A percentile compares a stretch with the other conserved stretches of the same genome.
Evolutionary conservation across 2,113 vertebrate species (phyloP).

Genomic region (Cisticola juncidis): DNA sequence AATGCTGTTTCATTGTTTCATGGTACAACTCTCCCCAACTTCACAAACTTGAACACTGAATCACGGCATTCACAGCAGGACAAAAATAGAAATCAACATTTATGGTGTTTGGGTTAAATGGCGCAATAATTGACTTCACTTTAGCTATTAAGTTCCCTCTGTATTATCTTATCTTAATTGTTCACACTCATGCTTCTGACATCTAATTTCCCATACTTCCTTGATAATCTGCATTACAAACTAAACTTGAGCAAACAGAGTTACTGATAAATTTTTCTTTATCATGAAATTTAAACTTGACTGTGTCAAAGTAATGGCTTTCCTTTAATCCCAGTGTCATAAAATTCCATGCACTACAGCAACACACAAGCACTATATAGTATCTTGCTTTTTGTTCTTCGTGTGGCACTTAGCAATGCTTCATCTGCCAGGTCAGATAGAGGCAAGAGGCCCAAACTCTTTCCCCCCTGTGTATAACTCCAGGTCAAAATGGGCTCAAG

Average conservation of each 20-base stretch:
- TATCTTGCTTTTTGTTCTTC: neutral
- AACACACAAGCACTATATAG: neutral
- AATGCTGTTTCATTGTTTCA: neutral
- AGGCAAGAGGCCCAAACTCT: neutral
- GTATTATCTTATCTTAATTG: neutral
- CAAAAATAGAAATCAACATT: neutral
- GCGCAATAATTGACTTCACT: neutral
- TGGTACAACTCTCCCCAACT: neutral
- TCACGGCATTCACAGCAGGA: neutral
- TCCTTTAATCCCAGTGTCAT: neutral
- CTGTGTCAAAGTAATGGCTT: neutral
- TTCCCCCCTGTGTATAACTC: fast-evolving
- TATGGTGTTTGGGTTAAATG: neutral
- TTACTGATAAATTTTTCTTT: neutral
- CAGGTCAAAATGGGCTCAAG: neutral
- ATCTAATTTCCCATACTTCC: neutral
- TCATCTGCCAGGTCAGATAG: neutral
- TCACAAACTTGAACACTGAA: neutral
- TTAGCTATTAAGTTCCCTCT: neutral
- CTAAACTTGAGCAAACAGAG: neutral
- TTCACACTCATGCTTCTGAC: fast-evolving
- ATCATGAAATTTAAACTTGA: neutral
- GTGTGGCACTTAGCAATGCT: neutral
- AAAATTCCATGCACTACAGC: neutral
- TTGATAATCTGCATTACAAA: neutral